These are phyloP conservation scores for Diachasma alloeum DNA, from an alignment of 1,140 invertebrate genomes.

Conservation along the genomic window DNA sequence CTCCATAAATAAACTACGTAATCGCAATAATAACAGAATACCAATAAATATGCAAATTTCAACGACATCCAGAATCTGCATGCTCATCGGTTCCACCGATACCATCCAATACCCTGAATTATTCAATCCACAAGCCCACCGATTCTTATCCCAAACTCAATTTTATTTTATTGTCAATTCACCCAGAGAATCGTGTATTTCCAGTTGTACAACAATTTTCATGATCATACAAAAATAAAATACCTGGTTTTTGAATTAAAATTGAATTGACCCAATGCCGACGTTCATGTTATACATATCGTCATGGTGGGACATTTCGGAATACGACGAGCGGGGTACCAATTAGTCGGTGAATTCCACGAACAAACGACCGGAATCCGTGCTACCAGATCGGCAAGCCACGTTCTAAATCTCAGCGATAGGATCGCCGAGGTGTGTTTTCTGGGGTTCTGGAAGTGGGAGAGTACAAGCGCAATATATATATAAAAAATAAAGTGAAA, in stretches of 20 bases:
- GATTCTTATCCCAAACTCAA: neutral
- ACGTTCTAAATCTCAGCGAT: slow-evolving; percentile 43
- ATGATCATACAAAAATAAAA: neutral
- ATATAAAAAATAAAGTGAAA: neutral
- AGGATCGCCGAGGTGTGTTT: slow-evolving; percentile 31
- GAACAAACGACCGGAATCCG: slow-evolving; percentile 42
- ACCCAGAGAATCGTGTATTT: neutral
- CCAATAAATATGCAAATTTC: neutral
- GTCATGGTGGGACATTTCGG: neutral
- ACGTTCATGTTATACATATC: neutral
- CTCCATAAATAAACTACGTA: no score
- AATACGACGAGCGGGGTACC: slow-evolving; percentile 18
- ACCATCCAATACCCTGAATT: neutral
- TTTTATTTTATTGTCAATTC: neutral
- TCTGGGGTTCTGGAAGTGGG: neutral
- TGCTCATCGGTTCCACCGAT: neutral
- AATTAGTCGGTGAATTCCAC: slow-evolving; percentile 42
- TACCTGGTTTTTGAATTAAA: slow-evolving; percentile 1
- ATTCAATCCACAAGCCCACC: neutral
- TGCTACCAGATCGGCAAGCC: slow-evolving; percentile 41
- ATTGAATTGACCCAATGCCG: neutral
- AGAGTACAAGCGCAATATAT: neutral
- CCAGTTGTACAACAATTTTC: neutral
- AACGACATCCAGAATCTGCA: neutral
- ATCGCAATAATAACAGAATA: neutral